Base-by-base conservation (phyloP, 2,888 invertebrate genomes). In the Deroplatys truncata region DNA sequence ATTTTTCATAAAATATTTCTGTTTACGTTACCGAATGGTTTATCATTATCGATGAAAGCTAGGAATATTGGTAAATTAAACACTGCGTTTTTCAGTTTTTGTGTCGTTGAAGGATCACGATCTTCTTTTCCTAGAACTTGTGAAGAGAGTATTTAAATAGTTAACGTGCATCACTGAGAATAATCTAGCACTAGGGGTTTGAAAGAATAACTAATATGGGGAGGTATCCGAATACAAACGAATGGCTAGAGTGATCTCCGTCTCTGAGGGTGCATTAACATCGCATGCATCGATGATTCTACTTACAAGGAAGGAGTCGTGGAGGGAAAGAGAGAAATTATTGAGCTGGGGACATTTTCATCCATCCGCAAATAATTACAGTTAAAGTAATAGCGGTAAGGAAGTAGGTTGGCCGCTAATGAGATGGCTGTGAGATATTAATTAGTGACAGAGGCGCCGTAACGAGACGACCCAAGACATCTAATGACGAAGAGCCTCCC, bases 401-500 rank as follows among this genome's bases (percentile, higher is more conserved):
- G 56, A 85, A 85, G 88, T 82, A 49, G 49, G n/a, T 82, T 82
- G 88, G 28, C 84, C 84, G 35, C 84, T 88, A 88, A 88, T 88
- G 88, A 88, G 88, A 84, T 88, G 88, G 88, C 88, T 31, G 15
- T 56, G 43, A 83, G 82, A 82, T 84, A 88, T 88, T 88, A 88
- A 88, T 88, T 88, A 88, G 88, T 88, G 88, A 88, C 84, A 84
- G 31, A 85, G 31, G 85, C 85, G 31, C 28, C 85, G 85, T 35
- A 85, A 85, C 31, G 31, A 31, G 25, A 31, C 31, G 31, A 85
- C 31, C 56, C 56, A 72, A 72, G 56, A 72, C 56, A 72, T 72
- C 56, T 72, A 72, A 72, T 72, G 56, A 72, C 56, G 56, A 72
- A 72, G 56, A 72, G 56, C 56, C 56, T 72, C 56, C 56, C 56